These are phyloP conservation scores for Resseliella maxima DNA, from an alignment of 2,888 invertebrate genomes.

Conservation along the genomic window DNA sequence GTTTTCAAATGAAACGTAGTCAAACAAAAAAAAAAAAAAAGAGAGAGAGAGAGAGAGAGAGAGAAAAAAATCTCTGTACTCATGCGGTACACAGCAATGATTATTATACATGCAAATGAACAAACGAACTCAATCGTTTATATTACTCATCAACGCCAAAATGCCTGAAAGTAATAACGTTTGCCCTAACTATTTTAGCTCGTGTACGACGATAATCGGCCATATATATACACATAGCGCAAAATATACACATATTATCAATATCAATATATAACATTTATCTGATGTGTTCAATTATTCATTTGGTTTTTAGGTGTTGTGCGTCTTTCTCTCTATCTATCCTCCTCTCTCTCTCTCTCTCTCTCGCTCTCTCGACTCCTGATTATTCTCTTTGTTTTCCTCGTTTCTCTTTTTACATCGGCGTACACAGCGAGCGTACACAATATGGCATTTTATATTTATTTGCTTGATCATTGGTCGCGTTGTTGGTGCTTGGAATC, in stretches of 20 bases:
- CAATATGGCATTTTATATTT: conserved; percentile 40
- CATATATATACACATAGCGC: not conserved
- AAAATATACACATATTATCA: conserved; percentile 34
- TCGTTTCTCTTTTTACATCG: not conserved
- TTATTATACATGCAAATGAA: not conserved
- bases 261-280: conserved; percentile 51
- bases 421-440: not conserved
- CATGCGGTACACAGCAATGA: not conserved
- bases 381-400: not conserved
- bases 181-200: conserved; percentile 20
- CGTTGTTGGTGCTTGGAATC: conserved; percentile 26
- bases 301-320: conserved; percentile 34
- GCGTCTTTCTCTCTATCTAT: not conserved
- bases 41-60: no score
- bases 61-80: not conserved
- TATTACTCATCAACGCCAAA: conserved; percentile 32
- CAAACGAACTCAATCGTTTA: not conserved
- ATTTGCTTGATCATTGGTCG: conserved; percentile 51
- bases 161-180: conserved; percentile 29
- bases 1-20: not conserved
- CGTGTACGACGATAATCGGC: conserved; percentile 36
- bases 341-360: not conserved
- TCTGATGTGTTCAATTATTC: conserved; percentile 51
- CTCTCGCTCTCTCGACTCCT: not conserved
- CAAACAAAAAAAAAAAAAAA: not conserved